Evolutionary conservation across 2,113 vertebrate species (phyloP).

Genomic region (Thermophis baileyi): DNA sequence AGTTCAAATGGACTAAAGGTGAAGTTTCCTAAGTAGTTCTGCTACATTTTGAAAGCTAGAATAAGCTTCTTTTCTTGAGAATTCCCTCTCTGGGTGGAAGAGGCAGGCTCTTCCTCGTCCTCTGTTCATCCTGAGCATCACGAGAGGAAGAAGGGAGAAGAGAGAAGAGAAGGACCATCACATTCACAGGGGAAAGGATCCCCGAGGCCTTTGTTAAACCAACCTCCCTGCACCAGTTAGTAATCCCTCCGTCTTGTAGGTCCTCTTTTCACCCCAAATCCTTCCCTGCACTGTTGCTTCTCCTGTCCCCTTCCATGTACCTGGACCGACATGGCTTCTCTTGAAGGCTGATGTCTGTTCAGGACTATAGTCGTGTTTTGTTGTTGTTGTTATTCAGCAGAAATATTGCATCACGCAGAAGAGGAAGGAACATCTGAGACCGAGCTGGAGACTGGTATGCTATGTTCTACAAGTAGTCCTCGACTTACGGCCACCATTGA

Average conservation of each 20-base stretch:
- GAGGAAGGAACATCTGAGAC: neutral
- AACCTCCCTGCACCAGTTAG: no score
- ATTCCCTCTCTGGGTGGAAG: neutral
- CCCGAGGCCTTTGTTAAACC: neutral
- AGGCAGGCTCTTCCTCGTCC: neutral
- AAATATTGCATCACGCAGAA: accelerated
- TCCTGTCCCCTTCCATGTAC: neutral
- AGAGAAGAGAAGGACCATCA: no score
- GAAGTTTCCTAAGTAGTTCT: neutral
- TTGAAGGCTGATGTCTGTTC: neutral
- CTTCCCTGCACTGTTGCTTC: neutral
- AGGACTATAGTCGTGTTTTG: neutral
- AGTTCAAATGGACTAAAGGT: neutral
- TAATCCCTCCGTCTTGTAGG: neutral
- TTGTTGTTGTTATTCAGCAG: neutral
- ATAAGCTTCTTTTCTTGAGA: neutral
- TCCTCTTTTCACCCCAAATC: neutral
- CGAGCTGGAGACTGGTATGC: neutral
- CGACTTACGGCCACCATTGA: neutral
- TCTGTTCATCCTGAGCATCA: neutral
- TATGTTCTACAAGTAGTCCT: neutral
- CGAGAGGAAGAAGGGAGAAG: neutral
- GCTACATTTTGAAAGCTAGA: neutral
- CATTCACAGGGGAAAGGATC: neutral
- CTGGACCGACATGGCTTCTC: neutral